These are phyloP conservation scores for Sympetrum striolatum DNA, from an alignment of 2,888 invertebrate species.

Conservation along the genomic window DNA sequence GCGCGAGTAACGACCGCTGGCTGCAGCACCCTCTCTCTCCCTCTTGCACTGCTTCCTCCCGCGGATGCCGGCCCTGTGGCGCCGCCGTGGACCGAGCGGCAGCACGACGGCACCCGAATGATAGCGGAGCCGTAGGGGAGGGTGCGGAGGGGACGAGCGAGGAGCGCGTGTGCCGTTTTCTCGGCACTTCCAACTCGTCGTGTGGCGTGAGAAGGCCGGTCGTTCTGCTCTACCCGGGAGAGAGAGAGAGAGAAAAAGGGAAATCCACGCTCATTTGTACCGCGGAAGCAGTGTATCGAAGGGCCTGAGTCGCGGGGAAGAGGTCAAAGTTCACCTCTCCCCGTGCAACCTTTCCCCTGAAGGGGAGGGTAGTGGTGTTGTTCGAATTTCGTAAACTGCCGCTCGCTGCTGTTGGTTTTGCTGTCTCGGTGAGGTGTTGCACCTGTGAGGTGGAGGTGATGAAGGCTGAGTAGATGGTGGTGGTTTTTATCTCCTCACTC, in stretches of 20 bases:
- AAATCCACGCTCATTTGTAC: neutral
- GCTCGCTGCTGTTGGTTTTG: neutral
- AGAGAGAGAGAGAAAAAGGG: neutral
- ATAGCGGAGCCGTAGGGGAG: constrained; percentile 12
- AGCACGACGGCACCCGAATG: constrained; percentile 31
- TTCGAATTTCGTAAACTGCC: neutral
- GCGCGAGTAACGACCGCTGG: neutral
- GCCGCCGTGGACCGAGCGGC: constrained; percentile 23
- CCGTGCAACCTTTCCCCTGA: neutral
- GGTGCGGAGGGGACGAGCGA: neutral
- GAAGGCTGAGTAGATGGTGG: neutral
- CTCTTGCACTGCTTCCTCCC: neutral
- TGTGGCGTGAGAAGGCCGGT: constrained; percentile 29
- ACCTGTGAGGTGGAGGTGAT: neutral
- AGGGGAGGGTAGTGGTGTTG: neutral
- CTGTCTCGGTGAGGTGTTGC: neutral
- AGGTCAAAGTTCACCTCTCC: neutral
- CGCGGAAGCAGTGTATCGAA: neutral
- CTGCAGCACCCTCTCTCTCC: neutral
- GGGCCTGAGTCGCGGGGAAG: neutral
- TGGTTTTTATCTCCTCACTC: neutral
- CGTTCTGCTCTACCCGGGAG: neutral
- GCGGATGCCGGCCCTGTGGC: constrained; percentile 39
- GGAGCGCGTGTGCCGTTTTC: constrained; percentile 25
- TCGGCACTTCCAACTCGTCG: constrained; percentile 39